Conservation (phyloP, 2,888 invertebrate species). For the Lepas anatifera region DNA sequence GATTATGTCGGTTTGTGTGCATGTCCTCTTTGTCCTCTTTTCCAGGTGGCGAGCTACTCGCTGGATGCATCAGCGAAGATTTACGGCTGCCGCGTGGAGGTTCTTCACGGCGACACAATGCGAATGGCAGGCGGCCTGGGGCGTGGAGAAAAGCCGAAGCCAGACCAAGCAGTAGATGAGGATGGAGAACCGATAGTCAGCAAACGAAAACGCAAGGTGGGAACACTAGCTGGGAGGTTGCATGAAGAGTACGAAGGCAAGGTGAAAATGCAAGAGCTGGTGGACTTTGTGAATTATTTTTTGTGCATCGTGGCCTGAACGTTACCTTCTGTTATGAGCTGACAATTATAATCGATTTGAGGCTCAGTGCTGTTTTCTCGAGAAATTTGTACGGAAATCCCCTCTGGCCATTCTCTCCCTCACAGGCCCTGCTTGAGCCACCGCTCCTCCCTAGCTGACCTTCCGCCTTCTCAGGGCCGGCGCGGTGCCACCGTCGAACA, state of each 20-base stretch:
- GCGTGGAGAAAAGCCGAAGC: conserved; percentile 26
- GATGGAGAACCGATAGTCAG: not conserved
- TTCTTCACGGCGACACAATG: conserved; percentile 63
- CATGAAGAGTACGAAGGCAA: not conserved
- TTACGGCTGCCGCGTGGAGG: conserved; percentile 75
- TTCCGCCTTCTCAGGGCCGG: no score
- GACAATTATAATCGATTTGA: no score
- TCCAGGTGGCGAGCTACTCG: conserved; percentile 72
- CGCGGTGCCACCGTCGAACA: not conserved
- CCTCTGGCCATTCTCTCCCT: no score
- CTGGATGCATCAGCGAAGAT: conserved; percentile 80
- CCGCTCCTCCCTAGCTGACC: no score
- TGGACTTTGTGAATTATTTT: not conserved
- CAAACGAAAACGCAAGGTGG: not conserved
- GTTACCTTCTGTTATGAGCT: no score
- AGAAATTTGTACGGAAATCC: no score
- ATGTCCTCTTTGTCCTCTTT: no score
- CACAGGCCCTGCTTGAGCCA: no score
- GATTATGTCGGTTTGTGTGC: no score
- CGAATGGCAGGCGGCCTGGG: conserved; percentile 60
- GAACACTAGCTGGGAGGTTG: not conserved
- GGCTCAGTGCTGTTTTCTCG: no score
- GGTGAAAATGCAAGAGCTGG: not conserved
- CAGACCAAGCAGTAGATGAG: not conserved
- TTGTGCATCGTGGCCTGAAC: not conserved